Percentiles rank a stretch among this genome's conserved stretches.
Conservation (phyloP, 2,113 vertebrate species). For the Trematocara zebra region DNA sequence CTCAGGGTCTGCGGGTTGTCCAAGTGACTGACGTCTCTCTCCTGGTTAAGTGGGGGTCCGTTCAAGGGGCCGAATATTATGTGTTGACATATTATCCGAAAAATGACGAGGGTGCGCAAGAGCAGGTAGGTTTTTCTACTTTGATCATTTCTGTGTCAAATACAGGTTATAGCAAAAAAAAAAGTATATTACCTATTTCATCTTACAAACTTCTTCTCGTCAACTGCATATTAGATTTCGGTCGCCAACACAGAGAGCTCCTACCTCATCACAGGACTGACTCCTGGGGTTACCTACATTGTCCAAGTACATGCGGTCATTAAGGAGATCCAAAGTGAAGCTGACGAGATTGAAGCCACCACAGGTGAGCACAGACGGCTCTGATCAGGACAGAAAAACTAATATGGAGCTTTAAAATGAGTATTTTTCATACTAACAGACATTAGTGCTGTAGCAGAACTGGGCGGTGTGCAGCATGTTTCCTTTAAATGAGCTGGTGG, state of each 20-base stretch:
- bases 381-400: not conserved
- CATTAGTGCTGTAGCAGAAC: not conserved
- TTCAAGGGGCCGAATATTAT: slow-evolving; percentile 77
- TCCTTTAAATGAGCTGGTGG: not conserved
- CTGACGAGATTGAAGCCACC: slow-evolving; percentile 72
- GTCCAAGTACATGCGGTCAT: slow-evolving; percentile 74
- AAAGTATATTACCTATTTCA: not conserved
- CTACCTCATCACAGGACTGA: slow-evolving; percentile 73
- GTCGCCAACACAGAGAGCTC: slow-evolving; percentile 75
- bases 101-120: slow-evolving; percentile 45
- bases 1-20: slow-evolving; percentile 76
- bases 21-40: slow-evolving; percentile 75
- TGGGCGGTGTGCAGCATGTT: not conserved
- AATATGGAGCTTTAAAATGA: not conserved
- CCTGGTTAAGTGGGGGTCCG: slow-evolving; percentile 78
- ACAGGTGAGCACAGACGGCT: slow-evolving; percentile 51
- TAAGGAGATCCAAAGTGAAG: slow-evolving; percentile 72
- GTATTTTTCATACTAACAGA: not conserved
- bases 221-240: slow-evolving; percentile 9
- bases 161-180: not conserved
- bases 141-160: not conserved
- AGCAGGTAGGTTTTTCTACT: slow-evolving; percentile 45
- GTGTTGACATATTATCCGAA: slow-evolving; percentile 77
- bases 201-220: not conserved
- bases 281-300: slow-evolving; percentile 74